These are phyloP conservation scores for Chrysolina americana DNA, from an alignment of 2,888 invertebrate genomes.

Conservation along the genomic window DNA sequence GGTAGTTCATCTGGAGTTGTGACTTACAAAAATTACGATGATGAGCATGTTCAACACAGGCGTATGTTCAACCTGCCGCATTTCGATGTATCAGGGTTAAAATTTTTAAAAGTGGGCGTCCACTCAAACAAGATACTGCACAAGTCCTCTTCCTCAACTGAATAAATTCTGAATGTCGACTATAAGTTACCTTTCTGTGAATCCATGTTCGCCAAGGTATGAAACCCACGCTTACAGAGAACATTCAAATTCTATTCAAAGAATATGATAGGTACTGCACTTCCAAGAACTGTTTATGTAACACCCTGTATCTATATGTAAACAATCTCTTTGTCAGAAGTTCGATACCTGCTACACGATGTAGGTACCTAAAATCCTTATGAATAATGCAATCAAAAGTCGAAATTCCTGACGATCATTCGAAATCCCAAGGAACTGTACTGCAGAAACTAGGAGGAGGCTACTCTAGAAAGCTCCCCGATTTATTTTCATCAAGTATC, in stretches of 20 bases:
- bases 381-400: background rate
- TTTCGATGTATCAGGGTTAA: too few relatives aligned
- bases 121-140: too few relatives aligned
- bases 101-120: too few relatives aligned
- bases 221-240: too few relatives aligned
- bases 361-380: background rate
- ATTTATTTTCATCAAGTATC: background rate
- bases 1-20: too few relatives aligned
- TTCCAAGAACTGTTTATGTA: constrained; percentile 1
- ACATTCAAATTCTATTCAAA: background rate
- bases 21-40: too few relatives aligned
- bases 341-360: background rate
- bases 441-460: background rate
- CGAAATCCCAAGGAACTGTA: background rate
- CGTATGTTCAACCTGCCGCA: too few relatives aligned
- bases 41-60: too few relatives aligned
- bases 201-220: too few relatives aligned
- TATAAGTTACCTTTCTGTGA: too few relatives aligned
- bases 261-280: background rate
- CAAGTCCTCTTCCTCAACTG: too few relatives aligned
- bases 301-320: background rate
- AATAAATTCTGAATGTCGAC: too few relatives aligned
- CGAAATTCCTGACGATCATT: background rate
- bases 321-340: constrained; percentile 15
- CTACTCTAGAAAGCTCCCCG: constrained; percentile 16